Percentiles rank a stretch among this genome's conserved stretches.
Evolutionary conservation across 1,140 invertebrate genomes (phyloP).

Genomic region (Globodera ellingtonae): DNA sequence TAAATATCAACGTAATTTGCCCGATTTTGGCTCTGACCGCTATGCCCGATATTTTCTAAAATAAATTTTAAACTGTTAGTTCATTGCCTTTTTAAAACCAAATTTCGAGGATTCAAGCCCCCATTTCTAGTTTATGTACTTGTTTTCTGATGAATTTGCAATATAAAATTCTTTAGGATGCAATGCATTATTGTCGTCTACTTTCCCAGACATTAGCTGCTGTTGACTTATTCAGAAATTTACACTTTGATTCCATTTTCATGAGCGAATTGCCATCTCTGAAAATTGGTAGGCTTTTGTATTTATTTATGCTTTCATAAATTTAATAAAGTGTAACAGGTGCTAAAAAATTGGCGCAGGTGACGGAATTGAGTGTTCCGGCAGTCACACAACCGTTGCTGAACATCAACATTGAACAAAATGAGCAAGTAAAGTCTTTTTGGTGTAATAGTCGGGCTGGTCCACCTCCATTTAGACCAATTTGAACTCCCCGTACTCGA

Average conservation of each 20-base stretch:
- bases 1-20: no score
- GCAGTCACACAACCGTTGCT: neutral
- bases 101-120: no score
- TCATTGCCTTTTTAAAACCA: no score
- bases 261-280: neutral
- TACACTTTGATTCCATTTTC: neutral
- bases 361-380: neutral
- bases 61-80: no score
- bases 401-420: neutral
- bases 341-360: neutral
- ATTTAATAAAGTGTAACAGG: neutral
- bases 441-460: no score
- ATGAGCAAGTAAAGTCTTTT: neutral
- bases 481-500: no score
- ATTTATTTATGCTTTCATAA: neutral
- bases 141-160: no score
- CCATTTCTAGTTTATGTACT: no score
- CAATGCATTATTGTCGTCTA: neutral
- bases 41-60: no score
- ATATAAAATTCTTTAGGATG: neutral
- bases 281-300: neutral
- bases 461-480: no score
- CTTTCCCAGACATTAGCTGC: neutral
- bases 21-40: no score
- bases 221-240: neutral